Percentiles rank a stretch among this genome's conserved stretches.
phyloP scores from a whole-genome alignment of 2,888 invertebrate genomes.

The Drosophila prolongata region DNA sequence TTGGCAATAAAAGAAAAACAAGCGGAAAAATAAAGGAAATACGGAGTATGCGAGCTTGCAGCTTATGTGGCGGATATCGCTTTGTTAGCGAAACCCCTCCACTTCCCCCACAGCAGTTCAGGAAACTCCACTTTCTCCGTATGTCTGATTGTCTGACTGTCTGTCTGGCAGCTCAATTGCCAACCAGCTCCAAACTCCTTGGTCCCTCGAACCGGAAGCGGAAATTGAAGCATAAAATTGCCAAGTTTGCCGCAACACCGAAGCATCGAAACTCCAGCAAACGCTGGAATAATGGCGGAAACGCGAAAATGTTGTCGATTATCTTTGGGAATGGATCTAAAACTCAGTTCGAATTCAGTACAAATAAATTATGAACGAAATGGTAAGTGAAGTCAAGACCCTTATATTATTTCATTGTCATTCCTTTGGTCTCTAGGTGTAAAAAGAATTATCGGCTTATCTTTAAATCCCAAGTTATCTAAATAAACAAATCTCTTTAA shows the following conservation, averaged over 20 bases:
- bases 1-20: slow-evolving; percentile 40
- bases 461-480: no score
- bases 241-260: slow-evolving; percentile 61
- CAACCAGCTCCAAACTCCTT: slow-evolving; percentile 53
- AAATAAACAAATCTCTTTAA: no score
- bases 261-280: slow-evolving; percentile 24
- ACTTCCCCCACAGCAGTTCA: not conserved
- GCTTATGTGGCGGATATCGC: slow-evolving; percentile 52
- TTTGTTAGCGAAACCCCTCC: slow-evolving; percentile 24
- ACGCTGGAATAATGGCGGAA: slow-evolving; percentile 20
- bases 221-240: slow-evolving; percentile 79
- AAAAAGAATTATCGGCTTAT: no score
- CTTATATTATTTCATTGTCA: not conserved
- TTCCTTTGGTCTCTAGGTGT: not conserved
- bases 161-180: slow-evolving; percentile 62
- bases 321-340: slow-evolving; percentile 30
- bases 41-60: slow-evolving; percentile 41
- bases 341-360: slow-evolving; percentile 4
- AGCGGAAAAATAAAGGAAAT: slow-evolving; percentile 33
- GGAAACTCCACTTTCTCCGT: slow-evolving; percentile 9
- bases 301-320: slow-evolving; percentile 44
- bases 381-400: not conserved
- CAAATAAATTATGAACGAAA: slow-evolving; percentile 28
- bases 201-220: slow-evolving; percentile 64
- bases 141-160: slow-evolving; percentile 9